Evolutionary conservation across 35 echinoderm and acorn worm species (phyloP).

Genomic region (Holothuria glaberrima): DNA sequence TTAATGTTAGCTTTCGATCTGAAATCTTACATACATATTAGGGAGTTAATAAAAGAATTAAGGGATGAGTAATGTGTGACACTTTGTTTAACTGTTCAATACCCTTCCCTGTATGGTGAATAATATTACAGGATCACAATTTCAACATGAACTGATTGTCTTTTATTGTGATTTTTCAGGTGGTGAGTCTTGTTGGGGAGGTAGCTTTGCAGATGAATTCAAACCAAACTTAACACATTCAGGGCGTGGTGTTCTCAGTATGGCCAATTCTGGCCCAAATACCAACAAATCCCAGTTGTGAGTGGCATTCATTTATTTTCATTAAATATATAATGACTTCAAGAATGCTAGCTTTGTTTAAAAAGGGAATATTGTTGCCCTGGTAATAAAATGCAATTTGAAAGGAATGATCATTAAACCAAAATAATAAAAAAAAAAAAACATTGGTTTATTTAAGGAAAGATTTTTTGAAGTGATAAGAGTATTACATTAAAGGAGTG

Average conservation of each 20-base stretch:
- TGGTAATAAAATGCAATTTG: no score
- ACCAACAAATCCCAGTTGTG: constrained; percentile 92
- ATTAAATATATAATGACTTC: not conserved
- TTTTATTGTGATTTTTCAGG: constrained; percentile 58
- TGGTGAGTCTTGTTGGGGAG: constrained; percentile 85
- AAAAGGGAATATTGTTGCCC: no score
- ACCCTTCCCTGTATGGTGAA: not conserved
- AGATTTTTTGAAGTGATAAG: no score
- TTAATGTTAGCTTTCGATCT: no score
- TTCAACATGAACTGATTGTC: not conserved
- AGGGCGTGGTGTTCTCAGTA: constrained; percentile 94
- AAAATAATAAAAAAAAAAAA: no score
- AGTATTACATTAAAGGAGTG: no score
- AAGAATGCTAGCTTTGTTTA: not conserved
- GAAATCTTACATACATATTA: no score
- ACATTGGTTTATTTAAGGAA: no score
- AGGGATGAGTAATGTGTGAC: no score
- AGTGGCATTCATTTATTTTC: constrained; percentile 37
- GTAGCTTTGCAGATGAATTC: constrained; percentile 89
- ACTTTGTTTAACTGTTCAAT: no score
- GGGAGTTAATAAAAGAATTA: not conserved
- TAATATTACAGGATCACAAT: no score
- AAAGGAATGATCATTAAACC: no score
- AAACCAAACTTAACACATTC: constrained; percentile 91
- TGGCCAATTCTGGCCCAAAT: constrained; percentile 92